phyloP scores from a whole-genome alignment of 2,113 vertebrate genomes.

The Chaenogobius annularis region DNA sequence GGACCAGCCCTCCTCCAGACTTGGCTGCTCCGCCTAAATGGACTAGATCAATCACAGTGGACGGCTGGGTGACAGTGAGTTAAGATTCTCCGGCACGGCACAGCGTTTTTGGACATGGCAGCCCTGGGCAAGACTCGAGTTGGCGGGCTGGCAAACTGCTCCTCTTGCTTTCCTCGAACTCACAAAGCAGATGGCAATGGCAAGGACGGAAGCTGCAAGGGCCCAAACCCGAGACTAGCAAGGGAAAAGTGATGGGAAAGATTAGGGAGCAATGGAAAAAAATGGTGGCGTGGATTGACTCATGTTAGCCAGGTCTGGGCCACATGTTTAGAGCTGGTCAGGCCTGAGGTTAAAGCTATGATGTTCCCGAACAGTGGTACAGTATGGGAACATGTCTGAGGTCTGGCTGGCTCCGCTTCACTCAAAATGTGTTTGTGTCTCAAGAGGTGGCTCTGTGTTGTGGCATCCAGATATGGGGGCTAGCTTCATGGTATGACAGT shows the following conservation, averaged over 20 bases:
- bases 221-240: constrained; percentile 60
- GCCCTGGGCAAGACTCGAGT: constrained; percentile 57
- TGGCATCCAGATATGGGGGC: constrained; percentile 62
- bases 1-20: constrained; percentile 75
- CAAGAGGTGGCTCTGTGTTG: constrained; percentile 61
- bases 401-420: constrained; percentile 72
- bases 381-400: constrained; percentile 71
- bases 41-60: constrained; percentile 82
- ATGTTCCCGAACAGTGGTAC: constrained; percentile 61
- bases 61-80: constrained; percentile 79
- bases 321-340: constrained; percentile 49
- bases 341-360: constrained; percentile 52
- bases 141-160: constrained; percentile 67
- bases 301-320: constrained; percentile 43
- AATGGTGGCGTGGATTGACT: constrained; percentile 38
- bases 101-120: constrained; percentile 69
- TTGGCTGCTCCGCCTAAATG: constrained; percentile 79
- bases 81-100: constrained; percentile 72
- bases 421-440: constrained; percentile 53
- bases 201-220: constrained; percentile 66
- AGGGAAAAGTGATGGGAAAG: constrained; percentile 64
- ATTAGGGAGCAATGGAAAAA: constrained; percentile 46
- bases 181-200: constrained; percentile 78
- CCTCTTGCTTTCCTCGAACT: constrained; percentile 66
- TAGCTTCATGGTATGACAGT: constrained; percentile 55